phyloP scores from a whole-genome alignment of 2,113 vertebrate species.

The Eudorcas thomsonii region DNA sequence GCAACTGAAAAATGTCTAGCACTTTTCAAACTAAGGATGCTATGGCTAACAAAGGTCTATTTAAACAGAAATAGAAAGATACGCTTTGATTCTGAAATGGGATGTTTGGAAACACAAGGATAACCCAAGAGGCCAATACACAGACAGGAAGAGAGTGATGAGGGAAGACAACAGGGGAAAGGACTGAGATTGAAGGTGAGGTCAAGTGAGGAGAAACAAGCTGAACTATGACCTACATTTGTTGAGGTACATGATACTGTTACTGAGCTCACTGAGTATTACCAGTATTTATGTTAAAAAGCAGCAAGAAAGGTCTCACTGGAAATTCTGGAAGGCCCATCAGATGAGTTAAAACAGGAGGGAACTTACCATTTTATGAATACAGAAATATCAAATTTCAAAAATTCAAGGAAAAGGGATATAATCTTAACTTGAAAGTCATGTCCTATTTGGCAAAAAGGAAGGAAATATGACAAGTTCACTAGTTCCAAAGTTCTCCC shows the following conservation, averaged over 20 bases:
- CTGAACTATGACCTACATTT: neutral
- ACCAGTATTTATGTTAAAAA: conserved; percentile 56
- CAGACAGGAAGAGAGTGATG: neutral
- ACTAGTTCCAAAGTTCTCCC: neutral
- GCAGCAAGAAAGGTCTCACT: conserved; percentile 54
- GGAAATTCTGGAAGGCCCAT: conserved; percentile 55
- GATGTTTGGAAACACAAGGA: conserved; percentile 63
- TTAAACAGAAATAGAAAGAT: conserved; percentile 50
- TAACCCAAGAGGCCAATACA: neutral
- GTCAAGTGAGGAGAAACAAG: neutral
- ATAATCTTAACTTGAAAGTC: neutral
- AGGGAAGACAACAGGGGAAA: accelerated
- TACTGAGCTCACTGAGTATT: conserved; percentile 64
- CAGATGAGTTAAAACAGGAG: neutral
- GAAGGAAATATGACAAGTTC: neutral
- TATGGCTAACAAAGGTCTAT: conserved; percentile 11
- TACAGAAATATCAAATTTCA: conserved; percentile 2
- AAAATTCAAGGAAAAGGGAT: neutral
- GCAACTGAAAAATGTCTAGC: conserved; percentile 21
- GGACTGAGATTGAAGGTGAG: neutral
- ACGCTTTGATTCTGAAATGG: conserved; percentile 42
- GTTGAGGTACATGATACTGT: conserved; percentile 7
- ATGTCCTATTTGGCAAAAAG: neutral
- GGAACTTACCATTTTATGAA: neutral
- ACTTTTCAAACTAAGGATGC: conserved; percentile 53